Base-by-base conservation (phyloP, 2,888 invertebrate genomes). In the Carcina quercana region DNA sequence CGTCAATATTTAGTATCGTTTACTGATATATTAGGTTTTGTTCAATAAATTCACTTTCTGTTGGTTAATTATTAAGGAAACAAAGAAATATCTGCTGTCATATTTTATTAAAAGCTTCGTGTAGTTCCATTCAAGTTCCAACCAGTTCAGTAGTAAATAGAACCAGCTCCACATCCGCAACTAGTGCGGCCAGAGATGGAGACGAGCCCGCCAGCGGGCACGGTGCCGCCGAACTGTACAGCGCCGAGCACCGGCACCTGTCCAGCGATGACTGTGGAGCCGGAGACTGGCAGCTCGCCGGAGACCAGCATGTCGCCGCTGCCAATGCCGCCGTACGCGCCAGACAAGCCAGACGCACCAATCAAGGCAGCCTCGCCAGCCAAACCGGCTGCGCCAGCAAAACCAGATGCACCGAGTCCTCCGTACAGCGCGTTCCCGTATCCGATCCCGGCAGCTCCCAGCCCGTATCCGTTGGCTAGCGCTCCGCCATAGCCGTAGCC, bases 111-210 rank as follows among this genome's bases (percentile, higher is more conserved):
- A n/a, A n/a, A n/a, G n/a, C n/a, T n/a, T n/a, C n/a, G n/a, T n/a
- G n/a, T n/a, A n/a, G n/a, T n/a, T n/a, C n/a, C n/a, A n/a, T n/a
- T n/a, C 39, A 15, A 48, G 48, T 11, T 29, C 36, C n/a, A n/a
- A n/a, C n/a, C n/a, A n/a, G n/a, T n/a, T n/a, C n/a, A 30, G 47
- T 50, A 19, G 38, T 34, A 8, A 50, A 52, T n/a, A n/a, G n/a
- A n/a, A n/a, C n/a, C n/a, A n/a, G n/a, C 22, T 2, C 32, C 30
- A 13, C 25, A 13, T 30, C 32, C 14, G 34, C 59, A 53, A 2
- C 57, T 55, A 34, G 65, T 61, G 32, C 52, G 47, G 2, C 66
- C 67, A n/a, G 50, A 33, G 35, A 71, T 63, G 27, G 56, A 47
- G 28, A 68, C 66, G 3, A 50, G 34, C 19, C 71, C 72, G 13